phyloP scores from a whole-genome alignment of 2,888 invertebrate species.

The Muschampia staudingeri region DNA sequence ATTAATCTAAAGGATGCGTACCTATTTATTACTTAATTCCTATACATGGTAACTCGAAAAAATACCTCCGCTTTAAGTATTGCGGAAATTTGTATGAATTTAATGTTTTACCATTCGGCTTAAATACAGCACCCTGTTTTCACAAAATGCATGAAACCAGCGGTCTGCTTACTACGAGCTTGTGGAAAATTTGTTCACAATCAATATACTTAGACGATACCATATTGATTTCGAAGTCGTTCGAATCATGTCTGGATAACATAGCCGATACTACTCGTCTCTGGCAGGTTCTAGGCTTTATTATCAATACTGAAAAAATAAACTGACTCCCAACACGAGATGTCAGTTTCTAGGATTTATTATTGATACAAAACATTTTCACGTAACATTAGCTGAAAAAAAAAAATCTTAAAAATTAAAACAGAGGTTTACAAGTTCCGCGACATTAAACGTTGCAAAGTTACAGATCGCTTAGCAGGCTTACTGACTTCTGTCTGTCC shows the following conservation, averaged over 20 bases:
- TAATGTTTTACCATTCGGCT: conserved; percentile 26
- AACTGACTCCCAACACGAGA: neutral
- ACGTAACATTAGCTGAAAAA: conserved; percentile 53
- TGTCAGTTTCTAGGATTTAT: conserved; percentile 58
- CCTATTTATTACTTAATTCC: conserved; percentile 43
- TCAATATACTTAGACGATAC: conserved; percentile 23
- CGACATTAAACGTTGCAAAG: neutral
- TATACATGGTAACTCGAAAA: conserved; percentile 44
- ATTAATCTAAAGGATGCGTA: conserved; percentile 58
- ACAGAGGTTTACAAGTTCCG: neutral
- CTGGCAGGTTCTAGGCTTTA: neutral
- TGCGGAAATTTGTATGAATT: conserved; percentile 52
- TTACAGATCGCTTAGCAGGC: conserved; percentile 60
- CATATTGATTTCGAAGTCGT: neutral
- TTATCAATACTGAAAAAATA: conserved; percentile 16
- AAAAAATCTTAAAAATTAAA: conserved; percentile 56
- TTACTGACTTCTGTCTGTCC: conserved; percentile 69
- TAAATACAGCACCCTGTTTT: conserved; percentile 59
- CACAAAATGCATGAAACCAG: conserved; percentile 64
- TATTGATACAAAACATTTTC: conserved; percentile 46
- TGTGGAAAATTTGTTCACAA: conserved; percentile 17
- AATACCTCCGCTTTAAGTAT: conserved; percentile 56
- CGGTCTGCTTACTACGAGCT: conserved; percentile 39
- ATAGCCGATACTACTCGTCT: neutral
- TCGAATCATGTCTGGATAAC: neutral